These are phyloP conservation scores for Trachemys scripta DNA, from an alignment of 2,113 vertebrate genomes.

Conservation along the genomic window DNA sequence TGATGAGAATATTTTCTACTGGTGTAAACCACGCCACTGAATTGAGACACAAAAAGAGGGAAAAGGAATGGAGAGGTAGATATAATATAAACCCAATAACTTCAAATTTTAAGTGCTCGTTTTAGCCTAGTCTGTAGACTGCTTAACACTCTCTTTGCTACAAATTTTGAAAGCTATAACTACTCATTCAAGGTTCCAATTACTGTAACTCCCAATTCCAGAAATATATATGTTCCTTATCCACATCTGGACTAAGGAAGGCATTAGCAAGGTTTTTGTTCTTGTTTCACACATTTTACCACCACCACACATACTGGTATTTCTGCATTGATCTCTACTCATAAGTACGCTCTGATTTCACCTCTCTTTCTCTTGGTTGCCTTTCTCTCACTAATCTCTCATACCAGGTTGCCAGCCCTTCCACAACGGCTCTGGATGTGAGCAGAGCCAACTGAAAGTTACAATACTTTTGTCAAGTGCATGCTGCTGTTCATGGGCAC, in stretches of 20 bases:
- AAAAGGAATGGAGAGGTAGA: background rate
- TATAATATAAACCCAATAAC: too few species aligned
- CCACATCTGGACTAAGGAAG: background rate
- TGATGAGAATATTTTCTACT: slow-evolving; percentile 71
- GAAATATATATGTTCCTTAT: background rate
- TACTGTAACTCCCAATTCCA: background rate
- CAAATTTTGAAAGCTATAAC: background rate
- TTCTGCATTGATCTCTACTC: background rate
- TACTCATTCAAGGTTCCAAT: background rate
- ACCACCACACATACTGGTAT: background rate
- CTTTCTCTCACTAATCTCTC: background rate
- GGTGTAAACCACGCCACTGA: slow-evolving; percentile 77
- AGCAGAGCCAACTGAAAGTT: background rate
- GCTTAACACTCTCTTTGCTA: background rate
- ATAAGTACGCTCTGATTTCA: background rate
- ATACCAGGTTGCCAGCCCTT: background rate
- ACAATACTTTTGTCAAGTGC: background rate
- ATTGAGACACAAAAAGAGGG: slow-evolving; percentile 52
- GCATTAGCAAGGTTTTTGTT: background rate
- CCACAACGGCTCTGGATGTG: background rate
- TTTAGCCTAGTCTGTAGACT: background rate
- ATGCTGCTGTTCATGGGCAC: background rate
- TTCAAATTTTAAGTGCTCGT: background rate
- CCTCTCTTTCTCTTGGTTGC: background rate
- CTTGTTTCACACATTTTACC: background rate